Conservation (phyloP, 1,140 invertebrate species). For the Oedothorax gibbosus region DNA sequence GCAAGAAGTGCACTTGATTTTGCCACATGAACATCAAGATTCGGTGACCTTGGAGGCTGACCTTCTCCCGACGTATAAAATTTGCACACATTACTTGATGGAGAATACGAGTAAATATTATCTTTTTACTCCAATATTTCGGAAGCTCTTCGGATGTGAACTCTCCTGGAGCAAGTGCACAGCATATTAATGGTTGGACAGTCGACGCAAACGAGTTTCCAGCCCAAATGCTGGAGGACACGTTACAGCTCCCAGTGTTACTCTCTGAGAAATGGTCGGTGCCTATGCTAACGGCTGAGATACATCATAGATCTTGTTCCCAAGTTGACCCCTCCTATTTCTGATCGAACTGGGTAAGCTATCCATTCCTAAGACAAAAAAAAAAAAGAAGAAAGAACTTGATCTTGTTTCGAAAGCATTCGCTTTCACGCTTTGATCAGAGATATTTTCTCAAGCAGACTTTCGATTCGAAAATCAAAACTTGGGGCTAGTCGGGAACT, state of each 20-base stretch:
- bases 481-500: too few species aligned
- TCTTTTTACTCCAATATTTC: slow-evolving; percentile 1
- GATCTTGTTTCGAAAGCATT: too few species aligned
- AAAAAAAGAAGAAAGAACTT: too few species aligned
- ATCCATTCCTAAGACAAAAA: too few species aligned
- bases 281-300: slow-evolving; percentile 14
- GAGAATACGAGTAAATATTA: neutral
- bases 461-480: too few species aligned
- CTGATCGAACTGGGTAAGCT: neutral
- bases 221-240: slow-evolving; percentile 20
- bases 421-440: too few species aligned
- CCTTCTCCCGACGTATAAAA: neutral
- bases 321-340: slow-evolving; percentile 28
- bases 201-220: slow-evolving; percentile 36
- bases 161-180: slow-evolving; percentile 13
- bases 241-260: slow-evolving; percentile 37
- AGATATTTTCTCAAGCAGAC: too few species aligned
- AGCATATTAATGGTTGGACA: neutral
- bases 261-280: slow-evolving; percentile 15
- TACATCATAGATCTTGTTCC: slow-evolving; percentile 29
- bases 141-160: neutral
- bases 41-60: too few species aligned
- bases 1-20: too few species aligned
- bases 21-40: too few species aligned
- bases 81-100: slow-evolving; percentile 1